Evolutionary conservation across 2,113 vertebrate species (phyloP).

Genomic region (Sylvietta virens): DNA sequence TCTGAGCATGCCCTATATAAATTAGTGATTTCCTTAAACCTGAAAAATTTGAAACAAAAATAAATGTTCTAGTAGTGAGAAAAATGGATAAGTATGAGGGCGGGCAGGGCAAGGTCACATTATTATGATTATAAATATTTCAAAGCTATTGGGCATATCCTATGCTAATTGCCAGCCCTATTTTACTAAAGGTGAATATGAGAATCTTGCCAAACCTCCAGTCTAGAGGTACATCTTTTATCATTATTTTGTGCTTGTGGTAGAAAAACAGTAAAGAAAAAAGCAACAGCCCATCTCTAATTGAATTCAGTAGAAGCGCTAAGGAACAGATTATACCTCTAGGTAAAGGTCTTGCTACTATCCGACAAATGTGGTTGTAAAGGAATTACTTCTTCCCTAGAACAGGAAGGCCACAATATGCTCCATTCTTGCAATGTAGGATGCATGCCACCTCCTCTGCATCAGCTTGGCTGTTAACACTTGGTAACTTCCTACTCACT

Average conservation of each 20-base stretch:
- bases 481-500: not conserved
- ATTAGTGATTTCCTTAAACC: slow-evolving; percentile 8
- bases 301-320: not conserved
- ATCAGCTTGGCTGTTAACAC: not conserved
- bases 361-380: not conserved
- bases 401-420: not conserved
- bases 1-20: slow-evolving; percentile 24
- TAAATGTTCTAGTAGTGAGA: not conserved
- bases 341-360: not conserved
- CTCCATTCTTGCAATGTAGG: not conserved
- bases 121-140: not conserved
- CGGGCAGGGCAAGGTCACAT: not conserved
- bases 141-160: not conserved
- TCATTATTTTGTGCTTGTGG: not conserved
- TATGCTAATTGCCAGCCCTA: not conserved
- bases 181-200: not conserved
- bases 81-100: not conserved
- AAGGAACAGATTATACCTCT: not conserved
- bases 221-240: not conserved
- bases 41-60: slow-evolving; percentile 7
- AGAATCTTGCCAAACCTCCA: not conserved
- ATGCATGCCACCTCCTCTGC: not conserved
- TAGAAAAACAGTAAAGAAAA: not conserved
- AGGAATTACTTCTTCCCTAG: not conserved
- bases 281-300: not conserved